These are phyloP conservation scores for Pseudochromis fuscus DNA, from an alignment of 2,797 vertebrate species.

Conservation along the genomic window DNA sequence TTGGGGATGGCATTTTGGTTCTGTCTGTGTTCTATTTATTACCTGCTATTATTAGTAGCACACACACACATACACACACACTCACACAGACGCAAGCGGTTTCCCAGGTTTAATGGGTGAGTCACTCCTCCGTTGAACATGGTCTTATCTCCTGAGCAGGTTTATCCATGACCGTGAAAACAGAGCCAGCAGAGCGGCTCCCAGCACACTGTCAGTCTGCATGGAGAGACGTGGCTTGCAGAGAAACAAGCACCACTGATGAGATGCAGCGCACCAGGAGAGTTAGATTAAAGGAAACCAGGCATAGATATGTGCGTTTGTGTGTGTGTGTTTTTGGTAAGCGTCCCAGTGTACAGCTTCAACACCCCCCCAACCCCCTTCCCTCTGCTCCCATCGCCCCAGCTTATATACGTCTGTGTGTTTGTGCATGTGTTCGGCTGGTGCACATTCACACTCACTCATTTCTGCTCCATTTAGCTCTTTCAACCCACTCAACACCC, in stretches of 20 bases:
- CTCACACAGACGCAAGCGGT: conserved; percentile 27
- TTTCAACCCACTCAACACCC: conserved; percentile 41
- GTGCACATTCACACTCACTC: conserved; percentile 35
- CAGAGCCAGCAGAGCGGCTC: conserved; percentile 49
- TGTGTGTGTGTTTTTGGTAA: conserved; percentile 34
- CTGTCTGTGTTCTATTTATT: conserved; percentile 76
- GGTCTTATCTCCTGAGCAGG: conserved; percentile 75
- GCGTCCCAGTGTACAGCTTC: conserved; percentile 22
- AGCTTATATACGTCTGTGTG: conserved; percentile 15
- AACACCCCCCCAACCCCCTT: not conserved
- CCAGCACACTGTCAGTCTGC: conserved; percentile 43
- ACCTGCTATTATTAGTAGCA: conserved; percentile 79
- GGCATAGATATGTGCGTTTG: conserved; percentile 35
- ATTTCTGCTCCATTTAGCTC: conserved; percentile 51
- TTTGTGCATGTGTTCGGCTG: conserved; percentile 18
- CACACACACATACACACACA: conserved; percentile 18
- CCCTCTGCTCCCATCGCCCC: no score
- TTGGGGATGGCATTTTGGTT: conserved; percentile 70
- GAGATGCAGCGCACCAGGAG: conserved; percentile 51
- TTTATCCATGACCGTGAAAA: conserved; percentile 66
- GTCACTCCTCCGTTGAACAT: conserved; percentile 72
- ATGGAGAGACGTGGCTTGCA: conserved; percentile 16
- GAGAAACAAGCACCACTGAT: conserved; percentile 48
- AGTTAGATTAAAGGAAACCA: conserved; percentile 61
- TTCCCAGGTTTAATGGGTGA: conserved; percentile 78